A percentile compares a stretch with the other conserved stretches of the same genome.
Conservation (phyloP, 2,888 invertebrate genomes). For the Drosophila mayaguana region DNA sequence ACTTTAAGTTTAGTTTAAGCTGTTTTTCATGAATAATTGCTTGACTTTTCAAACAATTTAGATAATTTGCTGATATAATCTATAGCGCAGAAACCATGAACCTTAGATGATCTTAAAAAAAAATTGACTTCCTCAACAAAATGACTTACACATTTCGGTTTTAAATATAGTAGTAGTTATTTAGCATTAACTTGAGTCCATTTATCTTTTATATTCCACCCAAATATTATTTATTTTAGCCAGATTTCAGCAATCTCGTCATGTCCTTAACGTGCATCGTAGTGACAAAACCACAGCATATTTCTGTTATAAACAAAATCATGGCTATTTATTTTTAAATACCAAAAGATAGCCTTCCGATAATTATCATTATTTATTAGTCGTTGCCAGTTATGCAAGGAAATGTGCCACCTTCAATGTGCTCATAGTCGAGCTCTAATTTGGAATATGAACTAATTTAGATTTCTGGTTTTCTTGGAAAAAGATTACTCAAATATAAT, state of each 20-base stretch:
- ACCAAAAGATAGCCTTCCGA: no score
- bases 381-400: neutral
- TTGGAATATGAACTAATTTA: neutral
- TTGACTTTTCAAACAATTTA: neutral
- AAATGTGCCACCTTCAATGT: neutral
- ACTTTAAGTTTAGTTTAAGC: no score
- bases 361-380: neutral
- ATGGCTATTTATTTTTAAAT: neutral
- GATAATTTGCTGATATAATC: neutral
- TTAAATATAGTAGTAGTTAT: neutral
- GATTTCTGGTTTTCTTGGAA: neutral
- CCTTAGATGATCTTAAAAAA: neutral
- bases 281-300: no score
- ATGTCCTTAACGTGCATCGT: neutral
- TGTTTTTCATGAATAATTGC: no score
- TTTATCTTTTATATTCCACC: neutral
- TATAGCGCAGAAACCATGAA: neutral
- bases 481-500: neutral
- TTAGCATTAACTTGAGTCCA: no score
- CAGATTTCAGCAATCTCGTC: neutral
- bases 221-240: neutral
- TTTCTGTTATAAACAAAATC: neutral
- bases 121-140: neutral
- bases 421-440: neutral
- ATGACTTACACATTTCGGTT: neutral